Evolutionary conservation across 2,113 vertebrate species (phyloP).

Genomic region (Melanostigma gelatinosum): DNA sequence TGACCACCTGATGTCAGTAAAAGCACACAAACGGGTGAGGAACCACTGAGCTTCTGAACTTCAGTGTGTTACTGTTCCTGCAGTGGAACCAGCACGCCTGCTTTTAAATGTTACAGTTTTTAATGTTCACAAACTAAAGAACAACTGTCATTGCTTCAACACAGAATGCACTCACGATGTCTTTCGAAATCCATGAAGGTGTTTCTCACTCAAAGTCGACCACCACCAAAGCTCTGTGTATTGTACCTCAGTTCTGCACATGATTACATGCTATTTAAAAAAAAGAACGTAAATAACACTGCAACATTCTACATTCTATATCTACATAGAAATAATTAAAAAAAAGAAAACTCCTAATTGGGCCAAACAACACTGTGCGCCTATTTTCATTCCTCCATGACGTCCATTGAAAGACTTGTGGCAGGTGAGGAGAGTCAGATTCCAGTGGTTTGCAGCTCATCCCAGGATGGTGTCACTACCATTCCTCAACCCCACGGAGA

Average conservation of each 20-base stretch:
- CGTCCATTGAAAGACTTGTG: neutral
- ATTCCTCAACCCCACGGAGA: neutral
- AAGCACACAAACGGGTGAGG: neutral
- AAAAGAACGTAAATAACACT: neutral
- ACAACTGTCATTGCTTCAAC: neutral
- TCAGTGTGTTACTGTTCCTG: neutral
- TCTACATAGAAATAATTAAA: neutral
- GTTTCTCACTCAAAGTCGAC: neutral
- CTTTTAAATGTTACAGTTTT: neutral
- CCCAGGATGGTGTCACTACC: neutral
- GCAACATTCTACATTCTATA: neutral
- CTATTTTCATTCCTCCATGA: neutral
- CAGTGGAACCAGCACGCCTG: neutral
- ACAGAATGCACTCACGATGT: neutral
- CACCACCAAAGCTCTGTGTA: neutral
- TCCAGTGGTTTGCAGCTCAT: constrained; percentile 2
- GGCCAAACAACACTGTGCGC: too few relatives aligned
- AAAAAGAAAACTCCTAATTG: neutral
- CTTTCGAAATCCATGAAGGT: neutral
- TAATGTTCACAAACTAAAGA: neutral
- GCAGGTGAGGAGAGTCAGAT: neutral
- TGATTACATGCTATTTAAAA: neutral
- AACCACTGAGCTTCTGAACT: too few relatives aligned
- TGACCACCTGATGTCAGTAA: constrained; percentile 46
- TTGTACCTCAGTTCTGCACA: neutral